phyloP scores from a whole-genome alignment of 2,113 vertebrate species.

The Callionymus lyra region DNA sequence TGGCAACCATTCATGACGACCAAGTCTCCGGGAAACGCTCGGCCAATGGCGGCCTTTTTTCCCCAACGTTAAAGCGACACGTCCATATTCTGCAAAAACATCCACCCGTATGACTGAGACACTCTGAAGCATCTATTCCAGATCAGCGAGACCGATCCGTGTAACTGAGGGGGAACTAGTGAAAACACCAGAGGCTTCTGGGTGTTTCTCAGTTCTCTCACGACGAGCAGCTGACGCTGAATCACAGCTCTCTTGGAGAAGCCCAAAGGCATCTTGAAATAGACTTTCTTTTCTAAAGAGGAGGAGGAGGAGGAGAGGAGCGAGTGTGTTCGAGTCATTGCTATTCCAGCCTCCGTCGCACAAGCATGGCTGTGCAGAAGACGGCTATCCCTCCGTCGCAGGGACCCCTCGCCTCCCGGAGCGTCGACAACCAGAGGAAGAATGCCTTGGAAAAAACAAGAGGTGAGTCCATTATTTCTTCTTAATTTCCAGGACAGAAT shows the following conservation, averaged over 20 bases:
- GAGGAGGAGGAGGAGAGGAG: conserved; percentile 8
- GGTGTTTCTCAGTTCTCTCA: conserved; percentile 5
- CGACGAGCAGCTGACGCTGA: conserved; percentile 44
- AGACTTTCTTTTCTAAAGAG: conserved; percentile 33
- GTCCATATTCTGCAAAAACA: conserved; percentile 18
- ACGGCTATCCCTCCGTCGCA: conserved; percentile 43
- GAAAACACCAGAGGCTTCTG: background rate
- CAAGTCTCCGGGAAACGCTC: conserved; percentile 18
- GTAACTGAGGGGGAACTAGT: background rate
- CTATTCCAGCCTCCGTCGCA: conserved; percentile 39
- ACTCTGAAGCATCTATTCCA: too few species aligned
- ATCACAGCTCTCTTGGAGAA: conserved; percentile 18
- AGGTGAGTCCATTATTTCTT: conserved; percentile 34
- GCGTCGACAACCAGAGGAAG: conserved; percentile 24
- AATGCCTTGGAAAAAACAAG: conserved; percentile 1
- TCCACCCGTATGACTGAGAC: background rate
- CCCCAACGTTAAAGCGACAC: conserved; percentile 51
- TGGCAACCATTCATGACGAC: conserved; percentile 23
- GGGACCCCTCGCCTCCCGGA: conserved; percentile 34
- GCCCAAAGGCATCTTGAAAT: conserved; percentile 53
- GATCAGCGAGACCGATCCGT: too few species aligned
- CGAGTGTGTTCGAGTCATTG: conserved; percentile 25
- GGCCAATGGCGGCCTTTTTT: conserved; percentile 3
- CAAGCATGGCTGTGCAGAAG: conserved; percentile 56
- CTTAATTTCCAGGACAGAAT: too few species aligned